Evolutionary conservation across 2,113 vertebrate genomes (phyloP).

Genomic region (Mohoua ochrocephala): DNA sequence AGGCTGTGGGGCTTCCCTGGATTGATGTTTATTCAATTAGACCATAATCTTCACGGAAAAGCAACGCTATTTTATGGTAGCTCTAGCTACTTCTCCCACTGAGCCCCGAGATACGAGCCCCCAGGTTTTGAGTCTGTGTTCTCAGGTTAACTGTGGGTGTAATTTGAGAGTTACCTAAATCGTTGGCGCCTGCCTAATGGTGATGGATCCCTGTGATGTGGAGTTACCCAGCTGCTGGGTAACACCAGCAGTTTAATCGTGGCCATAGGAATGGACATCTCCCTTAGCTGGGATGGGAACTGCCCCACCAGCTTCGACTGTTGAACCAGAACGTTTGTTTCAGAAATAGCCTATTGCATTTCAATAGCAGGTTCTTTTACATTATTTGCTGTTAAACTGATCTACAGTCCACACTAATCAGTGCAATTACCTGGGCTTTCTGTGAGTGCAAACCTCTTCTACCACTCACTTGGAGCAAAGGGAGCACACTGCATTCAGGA

Average conservation of each 20-base stretch:
- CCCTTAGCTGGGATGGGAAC: neutral
- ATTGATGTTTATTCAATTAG: neutral
- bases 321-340: neutral
- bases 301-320: neutral
- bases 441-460: neutral
- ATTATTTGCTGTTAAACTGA: neutral
- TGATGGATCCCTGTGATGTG: neutral
- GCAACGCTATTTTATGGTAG: neutral
- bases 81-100: neutral
- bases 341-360: neutral
- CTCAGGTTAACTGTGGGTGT: neutral
- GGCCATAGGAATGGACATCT: neutral
- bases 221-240: neutral
- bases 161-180: neutral
- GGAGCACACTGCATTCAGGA: neutral
- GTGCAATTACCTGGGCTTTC: neutral
- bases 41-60: neutral
- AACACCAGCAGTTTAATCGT: neutral
- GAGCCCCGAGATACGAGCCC: neutral
- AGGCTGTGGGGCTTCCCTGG: neutral
- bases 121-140: neutral
- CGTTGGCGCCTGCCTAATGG: neutral
- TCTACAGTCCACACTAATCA: neutral
- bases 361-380: neutral
- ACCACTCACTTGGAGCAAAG: neutral